Conservation (phyloP, 2,113 vertebrate species). For the Gorsachius goisagi region DNA sequence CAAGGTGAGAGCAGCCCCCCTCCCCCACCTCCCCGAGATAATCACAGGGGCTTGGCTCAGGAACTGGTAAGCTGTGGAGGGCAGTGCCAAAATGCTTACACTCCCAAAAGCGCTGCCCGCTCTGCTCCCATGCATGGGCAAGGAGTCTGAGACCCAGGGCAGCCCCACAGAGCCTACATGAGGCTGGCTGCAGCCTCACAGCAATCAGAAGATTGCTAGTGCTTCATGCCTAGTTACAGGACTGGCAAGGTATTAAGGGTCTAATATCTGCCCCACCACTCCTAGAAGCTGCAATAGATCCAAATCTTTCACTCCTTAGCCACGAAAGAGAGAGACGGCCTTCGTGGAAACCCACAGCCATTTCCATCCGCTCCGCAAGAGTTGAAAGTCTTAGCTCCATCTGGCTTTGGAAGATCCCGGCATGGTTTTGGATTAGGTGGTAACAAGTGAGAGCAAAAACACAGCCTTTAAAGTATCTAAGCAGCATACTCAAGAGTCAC, state of each 20-base stretch:
- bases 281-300: not conserved
- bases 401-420: not conserved
- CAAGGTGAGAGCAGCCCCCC: not conserved
- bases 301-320: not conserved
- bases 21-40: not conserved
- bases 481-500: not conserved
- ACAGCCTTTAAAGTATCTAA: not conserved
- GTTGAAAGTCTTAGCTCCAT: not conserved
- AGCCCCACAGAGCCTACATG: not conserved
- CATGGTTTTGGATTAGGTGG: not conserved
- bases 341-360: conserved; percentile 2
- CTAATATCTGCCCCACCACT: not conserved
- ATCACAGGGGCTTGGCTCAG: not conserved
- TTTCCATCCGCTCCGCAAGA: not conserved
- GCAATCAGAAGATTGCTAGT: not conserved
- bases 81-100: not conserved
- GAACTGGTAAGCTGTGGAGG: accelerated
- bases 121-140: not conserved
- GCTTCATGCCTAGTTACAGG: not conserved
- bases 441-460: not conserved
- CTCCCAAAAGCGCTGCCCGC: not conserved
- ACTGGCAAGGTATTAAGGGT: not conserved
- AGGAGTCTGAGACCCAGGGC: not conserved
- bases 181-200: not conserved
- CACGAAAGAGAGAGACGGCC: not conserved